phyloP scores from a whole-genome alignment of 2,797 vertebrate genomes.

The Brachymystax lenok region DNA sequence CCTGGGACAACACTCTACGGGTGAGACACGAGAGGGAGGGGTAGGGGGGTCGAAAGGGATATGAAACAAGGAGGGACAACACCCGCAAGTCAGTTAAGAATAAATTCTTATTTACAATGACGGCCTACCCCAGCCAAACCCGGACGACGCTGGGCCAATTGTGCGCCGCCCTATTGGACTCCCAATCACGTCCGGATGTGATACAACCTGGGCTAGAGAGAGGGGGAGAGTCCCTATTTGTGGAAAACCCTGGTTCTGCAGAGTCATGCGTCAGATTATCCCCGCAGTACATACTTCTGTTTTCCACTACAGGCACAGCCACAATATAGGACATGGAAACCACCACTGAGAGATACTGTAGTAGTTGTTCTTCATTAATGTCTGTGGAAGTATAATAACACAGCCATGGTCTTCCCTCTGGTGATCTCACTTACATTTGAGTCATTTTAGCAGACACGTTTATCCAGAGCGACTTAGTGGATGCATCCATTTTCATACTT shows the following conservation, averaged over 20 bases:
- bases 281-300: not conserved
- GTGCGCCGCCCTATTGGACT: too few species aligned
- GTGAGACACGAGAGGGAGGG: not conserved
- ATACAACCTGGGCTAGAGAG: not conserved
- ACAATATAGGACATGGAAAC: not conserved
- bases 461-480: too few species aligned
- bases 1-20: slow-evolving; percentile 66
- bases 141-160: too few species aligned
- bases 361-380: not conserved
- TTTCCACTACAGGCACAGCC: too few species aligned
- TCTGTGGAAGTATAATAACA: not conserved
- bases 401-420: not conserved
- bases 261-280: not conserved
- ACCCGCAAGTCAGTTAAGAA: too few species aligned
- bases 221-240: not conserved
- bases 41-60: too few species aligned
- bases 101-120: too few species aligned
- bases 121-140: too few species aligned
- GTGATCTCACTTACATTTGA: not conserved
- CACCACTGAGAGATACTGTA: not conserved
- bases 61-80: too few species aligned
- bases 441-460: too few species aligned
- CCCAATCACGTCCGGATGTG: too few species aligned
- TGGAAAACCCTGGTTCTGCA: not conserved
- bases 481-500: too few species aligned